A percentile compares a stretch with the other conserved stretches of the same genome.
Conservation (phyloP, 2,797 vertebrate genomes). For the Strix occidentalis region DNA sequence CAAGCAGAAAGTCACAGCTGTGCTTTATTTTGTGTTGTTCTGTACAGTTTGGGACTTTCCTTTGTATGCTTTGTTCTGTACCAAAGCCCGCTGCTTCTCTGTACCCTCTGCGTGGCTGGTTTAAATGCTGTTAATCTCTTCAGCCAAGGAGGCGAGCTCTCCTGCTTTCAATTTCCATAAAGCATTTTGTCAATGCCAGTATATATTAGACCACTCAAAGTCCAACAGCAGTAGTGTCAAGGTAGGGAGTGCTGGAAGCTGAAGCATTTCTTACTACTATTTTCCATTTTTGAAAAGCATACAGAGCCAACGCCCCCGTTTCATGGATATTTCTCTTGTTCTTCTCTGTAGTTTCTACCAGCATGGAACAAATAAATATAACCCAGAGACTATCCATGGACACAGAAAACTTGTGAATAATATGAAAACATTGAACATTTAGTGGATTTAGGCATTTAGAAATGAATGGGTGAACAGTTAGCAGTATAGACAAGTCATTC, state of each 20-base stretch:
- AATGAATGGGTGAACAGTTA: background rate
- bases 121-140: background rate
- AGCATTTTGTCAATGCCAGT: background rate
- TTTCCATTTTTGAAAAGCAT: background rate
- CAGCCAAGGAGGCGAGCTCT: background rate
- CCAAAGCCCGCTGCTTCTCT: background rate
- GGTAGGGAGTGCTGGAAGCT: background rate
- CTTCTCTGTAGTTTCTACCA: background rate
- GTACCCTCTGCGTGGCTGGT: background rate
- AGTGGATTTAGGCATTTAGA: background rate
- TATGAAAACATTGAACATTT: background rate
- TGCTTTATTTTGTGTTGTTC: background rate
- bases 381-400: background rate
- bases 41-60: no score
- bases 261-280: background rate
- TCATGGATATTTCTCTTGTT: background rate
- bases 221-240: background rate
- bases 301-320: background rate
- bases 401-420: background rate
- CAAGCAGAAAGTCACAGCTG: background rate
- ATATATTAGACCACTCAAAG: background rate
- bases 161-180: background rate
- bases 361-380: background rate
- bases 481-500: background rate
- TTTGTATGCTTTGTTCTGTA: background rate